Base-by-base conservation (phyloP, 2,113 vertebrate genomes). In the Psephotus haematonotus region DNA sequence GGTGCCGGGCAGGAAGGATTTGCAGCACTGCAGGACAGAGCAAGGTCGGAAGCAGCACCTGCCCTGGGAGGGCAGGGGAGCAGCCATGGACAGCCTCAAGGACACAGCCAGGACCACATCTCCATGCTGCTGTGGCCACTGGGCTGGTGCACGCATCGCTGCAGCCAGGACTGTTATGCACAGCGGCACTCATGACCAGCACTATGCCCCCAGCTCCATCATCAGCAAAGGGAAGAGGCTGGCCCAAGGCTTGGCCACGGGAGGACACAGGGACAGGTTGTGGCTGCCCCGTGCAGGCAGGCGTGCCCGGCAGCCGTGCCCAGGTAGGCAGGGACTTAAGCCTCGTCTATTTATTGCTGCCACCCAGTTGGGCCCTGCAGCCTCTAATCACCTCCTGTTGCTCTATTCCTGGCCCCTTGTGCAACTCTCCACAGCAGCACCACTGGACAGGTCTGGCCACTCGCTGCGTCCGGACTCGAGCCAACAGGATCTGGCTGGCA, bases 381-480 rank as follows among this genome's bases (percentile, higher is more conserved):
- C 39, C 84, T 75, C 76, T 95, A 92, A 96, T 96, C 93, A 67
- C 79, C 96, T 94, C 77, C 68, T 77, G 79, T 79, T 4, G 8
- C 82, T 90, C 94, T 95, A 52, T 94, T 95, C 92, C 95, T 88
- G 82, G 88, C 79, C 90, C 78, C 63, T 91, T 96, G 92, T 95
- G 95, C 95, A 96, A 95, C 59, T 55, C 69, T 67, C 47, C 4
- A 1, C 0, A 0, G 78, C 82, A 90, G 75, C 86, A 69, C 39
- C 22, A 17, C 85, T 24, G 55, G 94, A 96, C 95, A 86, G 96
- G 95, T 92, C 87, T 9, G 7, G 82, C 88, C 4, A 3, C 95
- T 94, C 3, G 0, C 74, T 63, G 87, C 4, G 2, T 90, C 76
- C 22, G 0, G 59, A 50, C 82, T 33, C 0, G 0, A 72, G 90